Percentiles rank a stretch among this genome's conserved stretches.
Evolutionary conservation across 1,140 invertebrate species (phyloP).

Genomic region (Gyrodactylus salaris): DNA sequence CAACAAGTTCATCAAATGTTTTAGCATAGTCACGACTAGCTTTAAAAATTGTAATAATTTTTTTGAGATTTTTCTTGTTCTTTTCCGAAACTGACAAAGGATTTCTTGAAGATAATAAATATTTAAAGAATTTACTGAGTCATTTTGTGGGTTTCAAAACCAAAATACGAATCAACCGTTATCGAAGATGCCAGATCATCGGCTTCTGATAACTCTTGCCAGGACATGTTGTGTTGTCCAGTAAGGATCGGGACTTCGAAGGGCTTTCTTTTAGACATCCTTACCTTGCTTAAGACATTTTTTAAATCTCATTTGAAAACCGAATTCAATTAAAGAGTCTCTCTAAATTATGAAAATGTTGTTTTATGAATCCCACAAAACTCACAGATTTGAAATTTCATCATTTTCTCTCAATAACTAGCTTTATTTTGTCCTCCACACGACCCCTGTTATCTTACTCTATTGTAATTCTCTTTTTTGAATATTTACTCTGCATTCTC

Average conservation of each 20-base stretch:
- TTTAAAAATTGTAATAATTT: not conserved
- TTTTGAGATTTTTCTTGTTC: not conserved
- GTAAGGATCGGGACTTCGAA: not conserved
- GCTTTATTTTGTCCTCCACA: no score
- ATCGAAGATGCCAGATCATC: conserved; percentile 3
- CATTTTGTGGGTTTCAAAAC: conserved; percentile 7
- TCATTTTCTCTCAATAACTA: no score
- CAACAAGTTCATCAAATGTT: not conserved
- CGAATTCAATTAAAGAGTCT: no score
- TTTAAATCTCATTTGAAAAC: no score
- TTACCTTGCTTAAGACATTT: no score
- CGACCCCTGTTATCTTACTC: no score
- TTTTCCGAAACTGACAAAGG: not conserved
- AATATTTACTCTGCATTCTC: no score
- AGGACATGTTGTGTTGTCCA: not conserved
- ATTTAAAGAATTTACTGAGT: not conserved
- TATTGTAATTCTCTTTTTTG: no score
- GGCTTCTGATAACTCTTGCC: conserved; percentile 2
- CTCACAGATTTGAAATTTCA: no score
- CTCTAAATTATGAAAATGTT: no score
- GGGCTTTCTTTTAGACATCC: not conserved
- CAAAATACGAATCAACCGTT: conserved; percentile 4
- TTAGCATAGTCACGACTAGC: not conserved
- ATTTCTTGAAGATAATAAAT: not conserved
- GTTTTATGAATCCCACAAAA: no score